Conservation (phyloP, 2,113 vertebrate species). For the Opisthocomus hoazin region DNA sequence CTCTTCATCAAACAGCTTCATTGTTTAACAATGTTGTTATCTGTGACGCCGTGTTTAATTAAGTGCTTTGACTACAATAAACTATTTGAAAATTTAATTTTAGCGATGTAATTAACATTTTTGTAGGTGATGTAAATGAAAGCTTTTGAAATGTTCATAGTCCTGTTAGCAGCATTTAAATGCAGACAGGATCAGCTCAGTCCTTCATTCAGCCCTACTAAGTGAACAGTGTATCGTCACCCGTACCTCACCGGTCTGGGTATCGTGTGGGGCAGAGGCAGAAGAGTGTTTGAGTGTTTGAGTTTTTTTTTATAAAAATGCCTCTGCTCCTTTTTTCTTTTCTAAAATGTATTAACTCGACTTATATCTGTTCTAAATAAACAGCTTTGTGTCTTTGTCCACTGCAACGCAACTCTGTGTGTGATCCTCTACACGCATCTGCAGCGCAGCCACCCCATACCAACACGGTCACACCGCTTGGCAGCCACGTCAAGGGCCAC, state of each 20-base stretch:
- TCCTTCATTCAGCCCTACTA: neutral
- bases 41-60: neutral
- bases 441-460: neutral
- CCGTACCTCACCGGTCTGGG: neutral
- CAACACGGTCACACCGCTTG: rapidly evolving
- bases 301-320: no score
- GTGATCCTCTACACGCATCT: rapidly evolving
- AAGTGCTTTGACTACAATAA: neutral
- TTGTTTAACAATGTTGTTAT: neutral
- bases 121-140: neutral
- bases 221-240: neutral
- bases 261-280: neutral
- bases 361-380: neutral
- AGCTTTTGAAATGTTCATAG: neutral
- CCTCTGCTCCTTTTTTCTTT: neutral
- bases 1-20: neutral
- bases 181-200: neutral
- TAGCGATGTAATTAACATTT: neutral
- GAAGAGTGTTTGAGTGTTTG: neutral
- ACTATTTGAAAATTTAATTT: neutral
- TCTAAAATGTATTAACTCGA: neutral
- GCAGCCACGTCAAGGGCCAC: rapidly evolving
- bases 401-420: neutral
- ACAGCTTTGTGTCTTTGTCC: neutral
- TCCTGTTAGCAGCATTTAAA: neutral